These are phyloP conservation scores for Pelobates cultripes DNA, from an alignment of 2,797 vertebrate genomes.

Conservation along the genomic window DNA sequence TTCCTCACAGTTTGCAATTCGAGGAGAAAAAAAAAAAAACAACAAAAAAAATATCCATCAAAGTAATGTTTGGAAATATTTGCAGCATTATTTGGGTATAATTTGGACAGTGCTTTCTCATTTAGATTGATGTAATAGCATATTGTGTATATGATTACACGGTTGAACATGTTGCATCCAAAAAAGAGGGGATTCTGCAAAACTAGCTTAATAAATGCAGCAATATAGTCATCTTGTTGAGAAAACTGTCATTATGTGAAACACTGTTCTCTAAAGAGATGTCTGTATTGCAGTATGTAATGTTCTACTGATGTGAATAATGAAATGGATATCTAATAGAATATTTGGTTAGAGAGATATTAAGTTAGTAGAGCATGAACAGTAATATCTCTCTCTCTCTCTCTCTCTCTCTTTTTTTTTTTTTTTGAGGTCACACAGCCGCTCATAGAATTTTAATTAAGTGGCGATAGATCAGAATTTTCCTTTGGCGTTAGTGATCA, in stretches of 20 bases:
- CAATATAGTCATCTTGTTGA: slow-evolving; percentile 34
- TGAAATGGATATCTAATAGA: slow-evolving; percentile 50
- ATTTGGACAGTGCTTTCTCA: slow-evolving; percentile 39
- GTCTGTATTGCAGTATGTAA: slow-evolving; percentile 34
- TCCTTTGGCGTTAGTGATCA: background rate
- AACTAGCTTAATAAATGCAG: slow-evolving; percentile 45
- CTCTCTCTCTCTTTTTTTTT: background rate
- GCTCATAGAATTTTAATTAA: slow-evolving; percentile 43
- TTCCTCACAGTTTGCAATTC: slow-evolving; percentile 14
- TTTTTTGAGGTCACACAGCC: slow-evolving; percentile 39
- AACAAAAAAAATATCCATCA: background rate
- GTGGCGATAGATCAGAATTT: slow-evolving; percentile 23
- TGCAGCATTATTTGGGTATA: slow-evolving; percentile 41
- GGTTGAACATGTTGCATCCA: slow-evolving; percentile 29
- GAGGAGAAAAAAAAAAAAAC: background rate
- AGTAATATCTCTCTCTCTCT: slow-evolving; percentile 34
- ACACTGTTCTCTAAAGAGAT: slow-evolving; percentile 42
- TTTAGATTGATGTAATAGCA: slow-evolving; percentile 46
- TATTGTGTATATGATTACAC: slow-evolving; percentile 43
- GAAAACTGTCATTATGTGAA: slow-evolving; percentile 39
- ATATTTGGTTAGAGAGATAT: slow-evolving; percentile 54
- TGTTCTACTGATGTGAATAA: slow-evolving; percentile 50
- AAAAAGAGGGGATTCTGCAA: slow-evolving; percentile 17
- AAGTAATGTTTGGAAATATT: slow-evolving; percentile 46
- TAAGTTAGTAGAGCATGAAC: slow-evolving; percentile 47